A percentile compares a stretch with the other conserved stretches of the same genome.
These are phyloP conservation scores for Enteromius paludinosus DNA, from an alignment of 2,797 vertebrate species.

Conservation along the genomic window DNA sequence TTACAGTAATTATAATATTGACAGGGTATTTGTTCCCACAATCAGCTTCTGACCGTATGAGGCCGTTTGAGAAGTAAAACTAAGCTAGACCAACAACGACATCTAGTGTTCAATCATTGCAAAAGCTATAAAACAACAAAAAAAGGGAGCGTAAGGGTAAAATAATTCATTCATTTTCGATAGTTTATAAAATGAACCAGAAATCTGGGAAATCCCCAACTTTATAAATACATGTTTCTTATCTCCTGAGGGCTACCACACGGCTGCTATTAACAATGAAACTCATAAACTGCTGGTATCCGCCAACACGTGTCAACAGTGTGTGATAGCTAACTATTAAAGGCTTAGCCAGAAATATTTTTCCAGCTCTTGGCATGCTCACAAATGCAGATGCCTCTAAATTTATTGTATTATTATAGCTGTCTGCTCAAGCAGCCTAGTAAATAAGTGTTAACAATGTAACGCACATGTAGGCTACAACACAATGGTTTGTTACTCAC, in stretches of 20 bases:
- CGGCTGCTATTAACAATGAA: background rate
- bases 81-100: slow-evolving; percentile 1
- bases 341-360: background rate
- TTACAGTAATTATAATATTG: background rate
- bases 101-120: background rate
- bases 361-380: background rate
- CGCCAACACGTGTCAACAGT: background rate
- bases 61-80: background rate
- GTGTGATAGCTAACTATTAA: background rate
- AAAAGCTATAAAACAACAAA: background rate
- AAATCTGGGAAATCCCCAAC: background rate
- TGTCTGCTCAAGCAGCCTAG: background rate
- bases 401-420: background rate
- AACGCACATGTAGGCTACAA: background rate
- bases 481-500: background rate
- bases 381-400: background rate
- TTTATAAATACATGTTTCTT: background rate
- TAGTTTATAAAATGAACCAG: background rate
- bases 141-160: background rate
- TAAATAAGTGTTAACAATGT: background rate
- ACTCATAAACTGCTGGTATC: background rate
- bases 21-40: background rate
- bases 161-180: background rate
- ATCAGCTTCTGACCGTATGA: background rate
- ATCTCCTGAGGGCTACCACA: background rate